A percentile compares a stretch with the other conserved stretches of the same genome.
phyloP scores from a whole-genome alignment of 2,113 vertebrate genomes.

The Aramus guarauna region DNA sequence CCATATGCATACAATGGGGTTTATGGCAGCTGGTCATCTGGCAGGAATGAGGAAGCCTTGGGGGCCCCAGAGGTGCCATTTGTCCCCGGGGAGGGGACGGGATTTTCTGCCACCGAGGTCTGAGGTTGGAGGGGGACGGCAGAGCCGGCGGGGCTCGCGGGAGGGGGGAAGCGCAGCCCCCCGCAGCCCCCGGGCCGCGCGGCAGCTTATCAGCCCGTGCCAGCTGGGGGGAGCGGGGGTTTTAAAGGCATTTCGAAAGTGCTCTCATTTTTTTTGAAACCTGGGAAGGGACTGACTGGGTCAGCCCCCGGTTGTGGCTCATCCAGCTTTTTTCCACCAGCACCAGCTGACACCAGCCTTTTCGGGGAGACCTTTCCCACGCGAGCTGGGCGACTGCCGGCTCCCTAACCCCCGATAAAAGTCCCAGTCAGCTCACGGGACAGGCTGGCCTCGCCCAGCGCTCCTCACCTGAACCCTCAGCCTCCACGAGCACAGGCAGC shows the following conservation, averaged over 20 bases:
- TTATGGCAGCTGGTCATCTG: not conserved
- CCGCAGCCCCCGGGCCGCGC: rapidly evolving
- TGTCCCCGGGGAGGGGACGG: not conserved
- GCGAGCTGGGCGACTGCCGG: rapidly evolving
- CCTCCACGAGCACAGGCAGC: not conserved
- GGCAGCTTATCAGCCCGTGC: not conserved
- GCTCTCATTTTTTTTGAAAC: not conserved
- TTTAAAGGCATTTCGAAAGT: not conserved
- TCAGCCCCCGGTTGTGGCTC: not conserved
- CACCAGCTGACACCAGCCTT: rapidly evolving
- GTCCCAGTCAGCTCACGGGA: not conserved
- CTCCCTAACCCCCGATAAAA: rapidly evolving
- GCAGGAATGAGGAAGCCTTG: conserved; percentile 28
- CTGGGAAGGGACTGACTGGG: not conserved
- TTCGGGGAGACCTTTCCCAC: not conserved
- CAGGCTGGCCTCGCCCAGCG: not conserved
- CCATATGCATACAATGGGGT: not conserved
- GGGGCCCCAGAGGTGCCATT: not conserved
- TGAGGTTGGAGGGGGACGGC: not conserved
- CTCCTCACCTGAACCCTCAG: not conserved
- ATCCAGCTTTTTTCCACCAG: not conserved
- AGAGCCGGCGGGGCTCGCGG: not conserved
- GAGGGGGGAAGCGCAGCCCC: not conserved
- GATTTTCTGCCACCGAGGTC: not conserved
- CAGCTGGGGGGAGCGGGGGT: not conserved